Percentiles rank a stretch among this genome's conserved stretches.
Conservation (phyloP, 2,113 vertebrate genomes). For the Nymphicus hollandicus region DNA sequence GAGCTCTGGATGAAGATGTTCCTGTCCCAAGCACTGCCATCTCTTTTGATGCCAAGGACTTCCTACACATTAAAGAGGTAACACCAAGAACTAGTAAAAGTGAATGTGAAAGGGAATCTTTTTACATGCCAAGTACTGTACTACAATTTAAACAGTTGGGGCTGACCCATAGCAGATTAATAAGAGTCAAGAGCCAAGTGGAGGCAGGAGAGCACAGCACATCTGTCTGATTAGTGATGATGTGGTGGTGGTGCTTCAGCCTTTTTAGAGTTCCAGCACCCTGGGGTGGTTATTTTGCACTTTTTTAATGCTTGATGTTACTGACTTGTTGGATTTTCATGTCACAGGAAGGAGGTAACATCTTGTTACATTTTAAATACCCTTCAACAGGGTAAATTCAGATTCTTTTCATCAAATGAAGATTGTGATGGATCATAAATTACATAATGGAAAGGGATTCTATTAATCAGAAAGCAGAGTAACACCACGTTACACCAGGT, state of each 20-base stretch:
- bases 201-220: background rate
- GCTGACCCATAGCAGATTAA: background rate
- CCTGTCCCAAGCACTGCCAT: constrained; percentile 94
- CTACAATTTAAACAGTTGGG: background rate
- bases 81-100: background rate
- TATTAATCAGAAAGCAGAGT: background rate
- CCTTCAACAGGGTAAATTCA: background rate
- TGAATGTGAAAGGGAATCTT: background rate
- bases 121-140: background rate
- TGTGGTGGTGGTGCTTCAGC: background rate
- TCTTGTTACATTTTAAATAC: background rate
- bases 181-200: background rate
- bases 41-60: constrained; percentile 97
- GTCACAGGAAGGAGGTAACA: background rate
- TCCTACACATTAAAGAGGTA: constrained; percentile 98
- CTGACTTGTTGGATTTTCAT: background rate
- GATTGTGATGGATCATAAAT: background rate
- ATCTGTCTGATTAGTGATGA: background rate
- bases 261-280: background rate
- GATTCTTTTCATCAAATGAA: background rate
- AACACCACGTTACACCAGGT: background rate
- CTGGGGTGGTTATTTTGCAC: background rate
- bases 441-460: background rate
- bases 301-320: background rate
- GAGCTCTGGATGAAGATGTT: constrained; percentile 93